Conservation (phyloP, 2,113 vertebrate species). For the Trachemys scripta region DNA sequence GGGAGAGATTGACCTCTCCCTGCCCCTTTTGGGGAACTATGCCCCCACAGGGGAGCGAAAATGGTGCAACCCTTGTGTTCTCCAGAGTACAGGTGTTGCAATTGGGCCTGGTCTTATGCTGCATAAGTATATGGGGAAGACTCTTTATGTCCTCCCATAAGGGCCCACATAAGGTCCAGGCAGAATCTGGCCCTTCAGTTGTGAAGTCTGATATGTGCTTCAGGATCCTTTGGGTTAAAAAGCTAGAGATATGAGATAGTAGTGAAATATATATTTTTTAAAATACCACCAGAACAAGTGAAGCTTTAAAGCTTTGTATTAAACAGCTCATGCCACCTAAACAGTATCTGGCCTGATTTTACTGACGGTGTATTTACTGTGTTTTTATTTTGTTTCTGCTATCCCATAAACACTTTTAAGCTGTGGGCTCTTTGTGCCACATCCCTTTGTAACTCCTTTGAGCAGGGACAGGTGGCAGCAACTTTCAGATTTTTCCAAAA, state of each 20-base stretch:
- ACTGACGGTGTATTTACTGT: background rate
- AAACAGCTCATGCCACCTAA: background rate
- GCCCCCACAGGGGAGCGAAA: background rate
- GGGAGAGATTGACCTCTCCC: background rate
- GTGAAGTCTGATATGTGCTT: background rate
- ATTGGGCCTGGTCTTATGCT: background rate
- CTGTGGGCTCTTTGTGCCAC: background rate
- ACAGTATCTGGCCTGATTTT: background rate
- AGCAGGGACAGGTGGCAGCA: background rate
- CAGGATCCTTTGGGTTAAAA: background rate
- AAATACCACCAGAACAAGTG: background rate
- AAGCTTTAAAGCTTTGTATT: background rate
- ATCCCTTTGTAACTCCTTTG: background rate
- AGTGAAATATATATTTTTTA: no score
- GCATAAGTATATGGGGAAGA: accelerated
- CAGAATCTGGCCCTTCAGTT: background rate
- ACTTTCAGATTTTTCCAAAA: background rate
- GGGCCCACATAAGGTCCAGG: accelerated
- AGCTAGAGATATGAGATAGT: background rate
- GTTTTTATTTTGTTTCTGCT: background rate
- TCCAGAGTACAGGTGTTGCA: background rate
- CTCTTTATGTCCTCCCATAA: background rate
- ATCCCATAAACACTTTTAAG: background rate
- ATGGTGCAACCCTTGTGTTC: background rate
- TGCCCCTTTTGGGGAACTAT: background rate